Conservation (phyloP, 1,140 invertebrate species). For the Brevipalpus yothersi region DNA sequence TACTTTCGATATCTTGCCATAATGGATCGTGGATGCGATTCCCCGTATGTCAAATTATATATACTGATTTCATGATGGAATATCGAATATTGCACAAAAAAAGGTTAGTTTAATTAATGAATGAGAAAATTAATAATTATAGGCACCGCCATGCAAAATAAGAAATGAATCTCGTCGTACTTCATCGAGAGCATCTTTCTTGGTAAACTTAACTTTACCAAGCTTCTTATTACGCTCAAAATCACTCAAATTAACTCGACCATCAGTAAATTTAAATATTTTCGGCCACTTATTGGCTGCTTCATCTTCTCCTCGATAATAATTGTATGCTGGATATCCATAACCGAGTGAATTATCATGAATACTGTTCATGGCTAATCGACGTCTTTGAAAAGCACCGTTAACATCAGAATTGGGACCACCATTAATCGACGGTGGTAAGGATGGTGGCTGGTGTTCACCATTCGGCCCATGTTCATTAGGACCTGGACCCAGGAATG, state of each 20-base stretch:
- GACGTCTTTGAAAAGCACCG: background rate
- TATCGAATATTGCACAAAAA: too few relatives aligned
- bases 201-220: constrained; percentile 33
- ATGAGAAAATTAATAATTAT: background rate
- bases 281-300: constrained; percentile 1
- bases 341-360: constrained; percentile 1
- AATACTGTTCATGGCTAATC: background rate
- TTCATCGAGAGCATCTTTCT: constrained; percentile 1
- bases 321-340: constrained; percentile 5
- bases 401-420: background rate
- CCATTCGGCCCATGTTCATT: background rate
- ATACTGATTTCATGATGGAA: too few relatives aligned
- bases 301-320: constrained; percentile 1
- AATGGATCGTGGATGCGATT: too few relatives aligned
- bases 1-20: too few relatives aligned
- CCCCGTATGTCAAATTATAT: too few relatives aligned
- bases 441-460: background rate
- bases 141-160: constrained; percentile 11
- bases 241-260: constrained; percentile 19
- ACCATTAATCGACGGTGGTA: background rate
- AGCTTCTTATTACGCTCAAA: constrained; percentile 33
- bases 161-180: constrained; percentile 10
- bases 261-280: constrained; percentile 11
- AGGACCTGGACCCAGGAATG: background rate
- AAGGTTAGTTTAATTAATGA: too few relatives aligned